Base-by-base conservation (phyloP, 2,113 vertebrate genomes). In the Rhodinocichla rosea region DNA sequence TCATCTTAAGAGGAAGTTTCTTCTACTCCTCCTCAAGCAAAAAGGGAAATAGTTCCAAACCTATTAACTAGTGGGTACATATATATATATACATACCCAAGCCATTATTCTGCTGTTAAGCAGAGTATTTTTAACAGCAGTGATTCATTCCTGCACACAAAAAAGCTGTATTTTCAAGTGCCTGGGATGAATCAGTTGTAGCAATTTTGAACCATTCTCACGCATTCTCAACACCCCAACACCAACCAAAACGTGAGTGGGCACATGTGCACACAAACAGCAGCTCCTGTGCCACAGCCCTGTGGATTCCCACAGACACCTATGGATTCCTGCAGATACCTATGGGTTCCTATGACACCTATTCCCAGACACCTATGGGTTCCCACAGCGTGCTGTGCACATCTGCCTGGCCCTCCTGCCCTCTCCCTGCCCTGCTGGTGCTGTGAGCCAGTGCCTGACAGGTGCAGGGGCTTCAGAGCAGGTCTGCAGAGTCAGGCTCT, bases 331-430 rank as follows among this genome's bases (percentile, higher is more conserved):
- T 5, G 8, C 4, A 53, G 52, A 19, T 11, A 52, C 24, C 39
- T 4, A 2, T 4, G 23, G n/a, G 7, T 3, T 16, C 9, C 6
- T 10, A 17, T n/a, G n/a, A n/a, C n/a, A n/a, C n/a, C n/a, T n/a
- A n/a, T n/a, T n/a, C n/a, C n/a, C 50, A 47, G 24, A 15, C 6
- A 33, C 33, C 42, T 4, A 3, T 3, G 22, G 40, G 11, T 3
- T 19, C 9, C 6, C 55, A 22, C 60, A 49, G 30, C 0, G 2
- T 17, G 49, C 22, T 68, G 11, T 6, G 47, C 24, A 45, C 20
- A 14, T 28, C 44, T 39, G 47, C 83, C 32, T 9, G 22, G 62
- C 33, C n/a, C 30, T 49, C 69, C 2, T 42, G 59, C 39, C 73
- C 74, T 79, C 37, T 27, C 42, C 67, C 52, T 75, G 75, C 65